These are phyloP conservation scores for Megaceryle maxima DNA, from an alignment of 2,113 vertebrate species.

Conservation along the genomic window DNA sequence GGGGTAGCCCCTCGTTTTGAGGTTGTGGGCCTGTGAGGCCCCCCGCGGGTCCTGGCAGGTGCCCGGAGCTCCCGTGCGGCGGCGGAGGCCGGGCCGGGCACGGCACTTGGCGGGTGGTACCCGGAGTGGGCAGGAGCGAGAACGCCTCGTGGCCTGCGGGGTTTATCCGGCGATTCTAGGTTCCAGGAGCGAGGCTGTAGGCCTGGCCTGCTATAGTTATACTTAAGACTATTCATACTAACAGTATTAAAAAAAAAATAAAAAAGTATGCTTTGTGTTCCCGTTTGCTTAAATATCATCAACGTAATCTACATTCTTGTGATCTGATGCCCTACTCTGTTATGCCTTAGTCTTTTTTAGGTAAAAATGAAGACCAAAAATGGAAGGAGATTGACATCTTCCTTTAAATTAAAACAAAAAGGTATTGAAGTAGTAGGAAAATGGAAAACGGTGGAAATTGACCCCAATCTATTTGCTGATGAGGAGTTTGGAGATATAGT, in stretches of 20 bases:
- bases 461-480: slow-evolving; percentile 86
- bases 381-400: slow-evolving; percentile 24
- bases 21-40: background rate
- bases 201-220: background rate
- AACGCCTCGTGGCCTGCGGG: background rate
- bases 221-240: rapidly evolving
- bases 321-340: background rate
- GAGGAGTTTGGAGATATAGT: slow-evolving; percentile 85
- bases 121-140: too few relatives aligned
- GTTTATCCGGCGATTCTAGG: rapidly evolving
- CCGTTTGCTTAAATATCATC: rapidly evolving
- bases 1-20: background rate
- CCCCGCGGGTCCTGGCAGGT: background rate
- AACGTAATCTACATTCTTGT: rapidly evolving
- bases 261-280: rapidly evolving
- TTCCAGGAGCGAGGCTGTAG: background rate
- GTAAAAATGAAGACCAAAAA: slow-evolving; percentile 81
- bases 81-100: background rate
- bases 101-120: background rate
- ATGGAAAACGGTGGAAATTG: slow-evolving; percentile 87
- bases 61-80: background rate
- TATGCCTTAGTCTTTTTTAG: background rate
- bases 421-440: slow-evolving; percentile 83
- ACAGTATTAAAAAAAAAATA: background rate
- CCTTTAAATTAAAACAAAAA: slow-evolving; percentile 64